These are phyloP conservation scores for Augochlorella aurata DNA, from an alignment of 2,888 invertebrate genomes.

Conservation along the genomic window DNA sequence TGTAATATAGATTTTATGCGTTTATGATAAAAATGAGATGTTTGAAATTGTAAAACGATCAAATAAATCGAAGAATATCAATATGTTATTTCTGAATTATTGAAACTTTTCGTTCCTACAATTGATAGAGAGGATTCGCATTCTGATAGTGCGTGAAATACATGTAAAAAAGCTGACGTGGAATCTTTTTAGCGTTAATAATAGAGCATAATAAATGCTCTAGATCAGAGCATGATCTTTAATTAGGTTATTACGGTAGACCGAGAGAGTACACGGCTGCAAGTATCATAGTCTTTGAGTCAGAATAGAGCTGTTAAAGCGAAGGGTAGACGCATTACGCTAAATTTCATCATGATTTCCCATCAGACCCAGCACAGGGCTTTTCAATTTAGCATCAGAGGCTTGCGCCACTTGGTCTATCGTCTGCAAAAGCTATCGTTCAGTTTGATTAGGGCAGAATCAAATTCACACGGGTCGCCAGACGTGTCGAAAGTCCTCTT, in stretches of 20 bases:
- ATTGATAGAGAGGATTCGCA: no score
- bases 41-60: no score
- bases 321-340: background rate
- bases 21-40: no score
- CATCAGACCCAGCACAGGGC: constrained; percentile 7
- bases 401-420: constrained; percentile 10
- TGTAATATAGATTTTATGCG: no score
- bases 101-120: no score
- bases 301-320: background rate
- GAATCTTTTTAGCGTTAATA: no score
- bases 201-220: background rate
- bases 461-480: constrained; percentile 7
- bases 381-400: background rate
- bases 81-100: no score
- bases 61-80: no score
- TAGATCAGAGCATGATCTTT: background rate
- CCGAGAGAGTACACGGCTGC: background rate
- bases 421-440: background rate
- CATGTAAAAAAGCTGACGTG: no score
- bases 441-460: background rate
- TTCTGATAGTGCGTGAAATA: no score
- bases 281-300: background rate
- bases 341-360: background rate
- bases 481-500: constrained; percentile 21
- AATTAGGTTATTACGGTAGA: background rate